A percentile compares a stretch with the other conserved stretches of the same genome.
phyloP scores from a whole-genome alignment of 2,797 vertebrate genomes.

The Cottoperca gobio region DNA sequence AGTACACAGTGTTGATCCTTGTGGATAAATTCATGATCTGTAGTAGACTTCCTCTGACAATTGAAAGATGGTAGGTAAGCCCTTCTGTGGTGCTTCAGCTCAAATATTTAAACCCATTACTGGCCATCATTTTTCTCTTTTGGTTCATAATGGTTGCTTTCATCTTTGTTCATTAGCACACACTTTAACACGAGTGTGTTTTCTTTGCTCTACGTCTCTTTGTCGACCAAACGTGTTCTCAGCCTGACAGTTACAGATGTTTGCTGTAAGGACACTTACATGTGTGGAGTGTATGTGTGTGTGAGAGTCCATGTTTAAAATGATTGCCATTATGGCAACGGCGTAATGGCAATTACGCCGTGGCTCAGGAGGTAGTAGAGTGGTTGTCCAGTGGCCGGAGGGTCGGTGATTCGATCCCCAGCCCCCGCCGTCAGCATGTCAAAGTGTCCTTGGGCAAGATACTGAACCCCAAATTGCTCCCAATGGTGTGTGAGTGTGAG shows the following conservation, averaged over 20 bases:
- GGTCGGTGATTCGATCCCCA: too few relatives aligned
- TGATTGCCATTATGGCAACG: too few relatives aligned
- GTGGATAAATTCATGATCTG: slow-evolving; percentile 22
- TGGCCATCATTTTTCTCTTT: background rate
- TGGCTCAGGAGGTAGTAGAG: too few relatives aligned
- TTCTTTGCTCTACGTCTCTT: background rate
- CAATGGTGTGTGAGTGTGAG: too few relatives aligned
- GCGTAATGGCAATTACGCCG: too few relatives aligned
- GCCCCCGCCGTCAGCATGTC: too few relatives aligned
- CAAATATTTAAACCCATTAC: rapidly evolving
- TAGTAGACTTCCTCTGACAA: slow-evolving; percentile 20
- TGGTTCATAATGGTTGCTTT: slow-evolving; percentile 7
- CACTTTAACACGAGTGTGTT: background rate
- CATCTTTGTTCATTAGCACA: slow-evolving; percentile 5
- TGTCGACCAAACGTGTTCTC: background rate
- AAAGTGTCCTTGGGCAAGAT: too few relatives aligned
- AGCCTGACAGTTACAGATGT: background rate
- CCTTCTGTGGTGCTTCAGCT: background rate
- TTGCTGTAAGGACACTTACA: background rate
- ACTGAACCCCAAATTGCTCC: too few relatives aligned
- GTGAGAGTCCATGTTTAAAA: background rate
- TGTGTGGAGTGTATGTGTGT: background rate
- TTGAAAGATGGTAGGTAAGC: slow-evolving; percentile 6
- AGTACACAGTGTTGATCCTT: slow-evolving; percentile 22
- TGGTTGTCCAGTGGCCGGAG: too few relatives aligned